Base-by-base conservation (phyloP, 2,888 invertebrate genomes). In the Uropetala carovei region DNA sequence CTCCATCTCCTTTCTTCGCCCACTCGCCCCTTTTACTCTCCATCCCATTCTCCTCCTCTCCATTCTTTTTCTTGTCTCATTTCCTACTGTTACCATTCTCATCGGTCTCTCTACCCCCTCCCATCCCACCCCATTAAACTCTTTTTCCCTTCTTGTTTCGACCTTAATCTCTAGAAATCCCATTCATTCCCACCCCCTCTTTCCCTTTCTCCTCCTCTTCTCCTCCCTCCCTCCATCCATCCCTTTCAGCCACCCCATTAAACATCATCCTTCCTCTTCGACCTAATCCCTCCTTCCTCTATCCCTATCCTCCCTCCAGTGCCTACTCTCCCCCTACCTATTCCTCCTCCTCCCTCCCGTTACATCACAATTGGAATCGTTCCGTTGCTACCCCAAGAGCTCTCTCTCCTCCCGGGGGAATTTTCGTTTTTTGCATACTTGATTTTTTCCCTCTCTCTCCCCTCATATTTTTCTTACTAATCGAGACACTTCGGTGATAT, bases 351-450 rank as follows among this genome's bases (percentile, higher is more conserved):
- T 10, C 30, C 30, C 30, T 75, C 43, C 4, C 30, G 7, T 30
- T 82, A 13, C 10, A 7, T 27, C 11, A 16, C 16, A 27, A 8
- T 30, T 16, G 82, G 43, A 13, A 82, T 82, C 13, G 43, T 82
- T 82, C 43, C 11, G 30, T 27, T 58, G n/a, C 85, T 13, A 58
- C 82, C 43, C 82, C 56, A 56, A 56, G 18, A 43, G 18, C 60
- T 18, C 30, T 43, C 43, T 11, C 16, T 89, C 64, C 30, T 84
- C 56, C 30, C n/a, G 11, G 30, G 18, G 3, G 56, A 64, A 89
- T 89, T 89, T 86, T 9, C 30, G 60, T 86, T 60, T 86, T 60
- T 89, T 89, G 59, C 43, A 64, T 18, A 86, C 60, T 64, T 89
- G 43, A 68, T 64, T 68, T 89, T 68, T 30, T 83, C 83, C 3